Percentiles rank a stretch among this genome's conserved stretches.
phyloP scores from a whole-genome alignment of 2,797 vertebrate species.

The Halcyon leucocephala region DNA sequence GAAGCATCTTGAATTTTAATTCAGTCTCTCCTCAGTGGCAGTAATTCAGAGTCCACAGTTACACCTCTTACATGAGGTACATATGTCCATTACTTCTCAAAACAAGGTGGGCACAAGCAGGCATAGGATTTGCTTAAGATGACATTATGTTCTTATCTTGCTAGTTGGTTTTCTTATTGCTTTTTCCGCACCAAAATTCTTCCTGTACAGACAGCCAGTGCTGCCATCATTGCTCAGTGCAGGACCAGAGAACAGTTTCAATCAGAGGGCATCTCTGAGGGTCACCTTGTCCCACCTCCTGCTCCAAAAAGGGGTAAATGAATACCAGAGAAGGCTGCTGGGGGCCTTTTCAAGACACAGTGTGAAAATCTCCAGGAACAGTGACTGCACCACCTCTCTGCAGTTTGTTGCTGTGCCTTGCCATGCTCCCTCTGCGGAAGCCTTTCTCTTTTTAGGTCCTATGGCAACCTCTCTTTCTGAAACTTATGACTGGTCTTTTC shows the following conservation, averaged over 20 bases:
- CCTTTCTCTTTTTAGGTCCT: neutral
- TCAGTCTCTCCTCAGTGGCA: neutral
- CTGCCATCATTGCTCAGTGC: neutral
- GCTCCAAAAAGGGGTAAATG: neutral
- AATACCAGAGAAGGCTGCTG: neutral
- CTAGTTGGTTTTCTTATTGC: neutral
- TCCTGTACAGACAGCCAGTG: neutral
- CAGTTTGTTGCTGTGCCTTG: neutral
- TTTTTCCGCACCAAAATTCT: conserved; percentile 15
- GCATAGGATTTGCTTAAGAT: neutral
- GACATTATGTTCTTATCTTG: neutral
- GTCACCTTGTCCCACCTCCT: neutral
- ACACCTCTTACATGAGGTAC: neutral
- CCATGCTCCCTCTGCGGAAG: accelerated
- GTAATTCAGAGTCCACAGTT: neutral
- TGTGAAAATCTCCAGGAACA: neutral
- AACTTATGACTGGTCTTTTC: neutral
- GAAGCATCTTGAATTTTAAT: neutral
- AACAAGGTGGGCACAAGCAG: neutral
- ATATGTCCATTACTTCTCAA: neutral
- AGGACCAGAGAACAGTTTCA: neutral
- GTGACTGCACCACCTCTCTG: neutral
- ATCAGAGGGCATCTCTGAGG: neutral
- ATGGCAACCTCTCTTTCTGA: neutral
- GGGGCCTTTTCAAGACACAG: neutral